phyloP scores from a whole-genome alignment of 37 sponge, comb jelly and placozoan genomes.

The Ephydatia muelleri region DNA sequence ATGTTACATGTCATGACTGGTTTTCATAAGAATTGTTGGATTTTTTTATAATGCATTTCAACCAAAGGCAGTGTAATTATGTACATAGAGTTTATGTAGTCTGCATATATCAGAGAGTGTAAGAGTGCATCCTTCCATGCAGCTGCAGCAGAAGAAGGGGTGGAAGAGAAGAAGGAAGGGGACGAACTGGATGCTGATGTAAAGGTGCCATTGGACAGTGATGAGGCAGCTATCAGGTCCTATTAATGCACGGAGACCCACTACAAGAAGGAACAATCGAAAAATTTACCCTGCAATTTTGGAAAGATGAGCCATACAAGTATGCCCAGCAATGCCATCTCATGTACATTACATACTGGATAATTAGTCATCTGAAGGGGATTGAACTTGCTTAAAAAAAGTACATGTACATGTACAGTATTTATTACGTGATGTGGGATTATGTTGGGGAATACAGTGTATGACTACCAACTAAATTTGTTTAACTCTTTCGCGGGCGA shows the following conservation, averaged over 20 bases:
- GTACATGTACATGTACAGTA: neutral
- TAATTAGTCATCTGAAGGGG: no score
- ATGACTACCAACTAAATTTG: no score
- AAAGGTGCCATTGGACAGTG: conserved; percentile 56
- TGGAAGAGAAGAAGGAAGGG: conserved; percentile 22
- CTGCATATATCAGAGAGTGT: no score
- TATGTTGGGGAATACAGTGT: no score
- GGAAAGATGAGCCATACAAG: conserved; percentile 93
- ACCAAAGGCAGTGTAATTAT: no score
- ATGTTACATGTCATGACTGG: no score
- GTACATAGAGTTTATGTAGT: no score
- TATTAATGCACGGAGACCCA: conserved; percentile 72
- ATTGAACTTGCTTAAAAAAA: no score
- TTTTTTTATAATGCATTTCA: neutral
- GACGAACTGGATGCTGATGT: conserved; percentile 68
- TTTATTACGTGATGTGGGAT: no score
- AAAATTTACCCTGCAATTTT: conserved; percentile 58
- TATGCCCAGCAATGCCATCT: neutral
- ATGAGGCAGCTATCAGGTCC: conserved; percentile 66
- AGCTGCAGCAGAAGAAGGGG: neutral
- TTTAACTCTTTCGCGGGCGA: no score
- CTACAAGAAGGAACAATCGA: conserved; percentile 77
- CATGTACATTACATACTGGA: no score
- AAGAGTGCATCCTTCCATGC: neutral
- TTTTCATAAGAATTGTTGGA: neutral